Evolutionary conservation across 2,888 invertebrate species (phyloP).

Genomic region (Lithophane semibrunnea): DNA sequence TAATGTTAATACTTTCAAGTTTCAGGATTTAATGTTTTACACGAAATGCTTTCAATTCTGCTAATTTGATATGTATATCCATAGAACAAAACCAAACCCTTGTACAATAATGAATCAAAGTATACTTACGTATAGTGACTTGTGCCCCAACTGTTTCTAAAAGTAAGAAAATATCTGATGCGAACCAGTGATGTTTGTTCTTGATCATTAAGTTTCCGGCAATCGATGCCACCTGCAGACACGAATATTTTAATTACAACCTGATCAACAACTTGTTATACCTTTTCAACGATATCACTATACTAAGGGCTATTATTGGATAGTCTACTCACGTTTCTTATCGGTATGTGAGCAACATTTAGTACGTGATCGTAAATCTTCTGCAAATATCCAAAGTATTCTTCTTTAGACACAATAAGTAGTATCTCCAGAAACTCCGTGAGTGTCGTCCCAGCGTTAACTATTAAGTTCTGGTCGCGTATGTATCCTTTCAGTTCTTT

Average conservation of each 20-base stretch:
- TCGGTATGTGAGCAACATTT: constrained; percentile 92
- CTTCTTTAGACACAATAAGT: constrained; percentile 65
- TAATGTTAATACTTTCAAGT: background rate
- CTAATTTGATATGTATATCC: too few species aligned
- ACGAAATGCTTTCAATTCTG: background rate
- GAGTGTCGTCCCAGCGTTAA: constrained; percentile 90
- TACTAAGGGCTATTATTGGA: background rate
- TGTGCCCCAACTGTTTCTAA: constrained; percentile 81
- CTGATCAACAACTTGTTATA: background rate
- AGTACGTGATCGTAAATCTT: constrained; percentile 91
- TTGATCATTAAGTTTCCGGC: constrained; percentile 94
- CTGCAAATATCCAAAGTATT: constrained; percentile 90
- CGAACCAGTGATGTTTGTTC: constrained; percentile 91
- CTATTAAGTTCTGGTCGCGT: constrained; percentile 80
- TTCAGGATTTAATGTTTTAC: background rate
- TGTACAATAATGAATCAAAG: background rate
- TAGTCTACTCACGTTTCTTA: constrained; percentile 91
- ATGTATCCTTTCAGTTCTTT: constrained; percentile 87
- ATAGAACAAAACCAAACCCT: background rate
- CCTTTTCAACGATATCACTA: background rate
- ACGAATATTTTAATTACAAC: background rate
- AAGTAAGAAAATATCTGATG: constrained; percentile 92
- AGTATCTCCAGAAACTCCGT: constrained; percentile 88
- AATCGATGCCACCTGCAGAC: constrained; percentile 91
- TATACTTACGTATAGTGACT: constrained; percentile 77